Conservation (phyloP, 2,797 vertebrate species). For the Sardinella longiceps region DNA sequence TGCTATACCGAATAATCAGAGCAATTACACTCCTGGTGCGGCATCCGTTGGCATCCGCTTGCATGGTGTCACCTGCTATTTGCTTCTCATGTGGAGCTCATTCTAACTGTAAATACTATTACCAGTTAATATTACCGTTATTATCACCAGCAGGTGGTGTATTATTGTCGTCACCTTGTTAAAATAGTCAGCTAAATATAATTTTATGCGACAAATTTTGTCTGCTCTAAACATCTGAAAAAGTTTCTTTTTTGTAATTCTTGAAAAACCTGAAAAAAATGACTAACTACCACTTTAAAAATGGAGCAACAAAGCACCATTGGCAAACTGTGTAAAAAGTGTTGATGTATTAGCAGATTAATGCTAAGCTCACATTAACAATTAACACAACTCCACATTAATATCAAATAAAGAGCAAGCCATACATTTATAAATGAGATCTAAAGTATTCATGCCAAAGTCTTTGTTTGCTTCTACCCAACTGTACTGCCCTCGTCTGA, state of each 20-base stretch:
- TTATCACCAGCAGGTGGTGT: background rate
- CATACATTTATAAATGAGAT: background rate
- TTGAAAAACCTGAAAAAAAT: too few relatives aligned
- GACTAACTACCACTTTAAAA: background rate
- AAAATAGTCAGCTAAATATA: too few relatives aligned
- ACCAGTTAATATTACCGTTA: too few relatives aligned
- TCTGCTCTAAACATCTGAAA: too few relatives aligned
- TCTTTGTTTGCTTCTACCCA: background rate
- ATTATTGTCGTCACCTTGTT: background rate
- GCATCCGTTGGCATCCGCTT: background rate
- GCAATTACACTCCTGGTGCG: background rate
- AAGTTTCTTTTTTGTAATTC: too few relatives aligned
- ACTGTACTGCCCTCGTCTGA: background rate
- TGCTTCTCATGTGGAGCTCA: background rate
- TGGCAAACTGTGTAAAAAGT: background rate
- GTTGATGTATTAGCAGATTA: background rate
- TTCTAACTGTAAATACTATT: background rate
- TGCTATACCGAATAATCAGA: constrained; percentile 10
- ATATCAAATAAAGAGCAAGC: background rate
- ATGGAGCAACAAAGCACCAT: background rate
- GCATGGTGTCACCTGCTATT: background rate
- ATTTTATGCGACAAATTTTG: too few relatives aligned
- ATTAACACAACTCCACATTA: background rate
- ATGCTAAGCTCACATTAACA: background rate
- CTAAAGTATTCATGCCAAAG: background rate